These are phyloP conservation scores for Tilapia sparmanii DNA, from an alignment of 2,113 vertebrate species.

Conservation along the genomic window DNA sequence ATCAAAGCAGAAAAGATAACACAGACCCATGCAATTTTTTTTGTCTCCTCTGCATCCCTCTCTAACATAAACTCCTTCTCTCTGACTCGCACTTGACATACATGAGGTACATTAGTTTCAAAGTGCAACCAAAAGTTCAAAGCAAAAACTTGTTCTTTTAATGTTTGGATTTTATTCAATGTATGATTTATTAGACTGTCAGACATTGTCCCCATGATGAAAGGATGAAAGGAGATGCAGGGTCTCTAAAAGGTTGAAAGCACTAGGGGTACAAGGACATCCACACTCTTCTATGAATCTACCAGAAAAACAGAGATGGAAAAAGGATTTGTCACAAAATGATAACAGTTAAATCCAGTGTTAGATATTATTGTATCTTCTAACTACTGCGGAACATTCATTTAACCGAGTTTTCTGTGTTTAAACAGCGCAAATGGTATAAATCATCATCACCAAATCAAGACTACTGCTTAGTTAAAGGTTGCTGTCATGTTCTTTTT, in stretches of 20 bases:
- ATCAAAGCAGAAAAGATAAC: conserved; percentile 40
- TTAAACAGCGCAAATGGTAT: neutral
- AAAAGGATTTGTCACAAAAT: neutral
- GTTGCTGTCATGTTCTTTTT: neutral
- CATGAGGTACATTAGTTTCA: neutral
- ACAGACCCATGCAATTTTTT: neutral
- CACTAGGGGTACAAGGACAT: neutral
- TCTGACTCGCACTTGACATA: neutral
- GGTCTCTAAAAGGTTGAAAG: neutral
- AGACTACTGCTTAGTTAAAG: neutral
- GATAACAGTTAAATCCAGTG: neutral
- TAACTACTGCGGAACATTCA: neutral
- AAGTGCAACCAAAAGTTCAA: conserved; percentile 6
- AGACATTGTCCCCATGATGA: neutral
- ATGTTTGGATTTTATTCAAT: neutral
- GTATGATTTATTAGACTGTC: neutral
- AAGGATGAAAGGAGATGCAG: neutral
- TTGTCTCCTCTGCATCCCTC: neutral
- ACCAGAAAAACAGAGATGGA: neutral
- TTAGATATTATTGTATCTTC: neutral
- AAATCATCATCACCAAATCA: neutral
- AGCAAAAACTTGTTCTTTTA: neutral
- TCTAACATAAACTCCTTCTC: neutral
- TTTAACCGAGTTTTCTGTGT: neutral
- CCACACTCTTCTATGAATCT: neutral